Percentiles rank a stretch among this genome's conserved stretches.
Conservation (phyloP, 2,888 invertebrate genomes). For the Linyphia triangularis region DNA sequence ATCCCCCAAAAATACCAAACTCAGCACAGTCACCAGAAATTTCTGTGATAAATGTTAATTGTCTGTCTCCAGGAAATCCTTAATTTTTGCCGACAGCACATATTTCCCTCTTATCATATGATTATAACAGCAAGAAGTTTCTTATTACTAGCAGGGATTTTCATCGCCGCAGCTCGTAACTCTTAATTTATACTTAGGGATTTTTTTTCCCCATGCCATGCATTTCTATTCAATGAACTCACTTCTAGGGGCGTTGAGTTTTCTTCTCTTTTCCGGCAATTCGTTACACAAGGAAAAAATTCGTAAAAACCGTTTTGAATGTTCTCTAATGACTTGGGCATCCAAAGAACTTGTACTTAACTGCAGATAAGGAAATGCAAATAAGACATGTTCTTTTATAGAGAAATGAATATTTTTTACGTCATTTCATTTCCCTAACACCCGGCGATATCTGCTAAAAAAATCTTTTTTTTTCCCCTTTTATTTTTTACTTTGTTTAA, state of each 20-base stretch:
- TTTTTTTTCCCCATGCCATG: background rate
- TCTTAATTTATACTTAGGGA: constrained; percentile 27
- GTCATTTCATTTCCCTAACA: background rate
- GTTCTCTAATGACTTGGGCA: constrained; percentile 16
- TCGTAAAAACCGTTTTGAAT: constrained; percentile 12
- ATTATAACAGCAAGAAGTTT: constrained; percentile 15
- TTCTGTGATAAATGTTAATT: constrained; percentile 50
- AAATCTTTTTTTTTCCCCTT: background rate
- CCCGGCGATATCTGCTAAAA: background rate
- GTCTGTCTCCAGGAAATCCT: constrained; percentile 31
- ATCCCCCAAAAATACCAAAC: background rate
- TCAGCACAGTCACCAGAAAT: constrained; percentile 14
- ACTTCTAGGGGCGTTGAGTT: constrained; percentile 2
- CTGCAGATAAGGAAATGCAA: constrained; percentile 29
- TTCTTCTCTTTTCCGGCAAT: background rate
- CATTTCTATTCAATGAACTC: background rate
- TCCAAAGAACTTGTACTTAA: constrained; percentile 41
- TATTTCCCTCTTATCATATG: constrained; percentile 38
- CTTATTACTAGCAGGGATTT: constrained; percentile 5
- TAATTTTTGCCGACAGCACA: constrained; percentile 54
- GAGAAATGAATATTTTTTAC: constrained; percentile 15
- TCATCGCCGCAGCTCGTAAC: background rate
- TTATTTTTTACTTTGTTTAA: background rate
- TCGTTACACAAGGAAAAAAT: background rate
- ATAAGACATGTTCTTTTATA: constrained; percentile 10